These are phyloP conservation scores for Coreoperca whiteheadi DNA, from an alignment of 2,113 vertebrate species.

Conservation along the genomic window DNA sequence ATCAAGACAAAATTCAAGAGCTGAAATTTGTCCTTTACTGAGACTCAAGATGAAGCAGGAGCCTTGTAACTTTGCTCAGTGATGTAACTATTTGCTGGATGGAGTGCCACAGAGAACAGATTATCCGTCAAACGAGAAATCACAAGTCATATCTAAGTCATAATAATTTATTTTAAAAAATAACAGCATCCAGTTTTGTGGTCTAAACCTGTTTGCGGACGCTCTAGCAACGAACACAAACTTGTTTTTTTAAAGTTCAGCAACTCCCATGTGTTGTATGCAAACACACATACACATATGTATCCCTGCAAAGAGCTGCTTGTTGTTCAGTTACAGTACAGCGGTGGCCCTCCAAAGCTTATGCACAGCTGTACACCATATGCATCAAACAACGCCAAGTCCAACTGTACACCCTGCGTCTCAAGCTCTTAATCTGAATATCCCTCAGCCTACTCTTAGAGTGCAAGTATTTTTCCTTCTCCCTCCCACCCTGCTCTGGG, in stretches of 20 bases:
- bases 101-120: background rate
- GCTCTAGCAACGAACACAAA: conserved; percentile 40
- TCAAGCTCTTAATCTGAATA: conserved; percentile 80
- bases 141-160: background rate
- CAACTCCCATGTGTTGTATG: conserved; percentile 42
- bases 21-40: background rate
- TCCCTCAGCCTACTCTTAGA: conserved; percentile 73
- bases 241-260: conserved; percentile 32
- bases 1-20: background rate
- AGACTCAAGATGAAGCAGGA: background rate
- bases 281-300: conserved; percentile 16
- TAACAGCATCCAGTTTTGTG: background rate
- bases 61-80: background rate
- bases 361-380: conserved; percentile 77
- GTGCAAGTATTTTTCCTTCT: conserved; percentile 68
- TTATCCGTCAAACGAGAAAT: background rate
- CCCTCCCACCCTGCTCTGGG: conserved; percentile 57
- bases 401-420: conserved; percentile 61
- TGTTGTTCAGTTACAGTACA: conserved; percentile 70
- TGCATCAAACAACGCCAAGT: conserved; percentile 72
- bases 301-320: conserved; percentile 48
- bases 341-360: conserved; percentile 52
- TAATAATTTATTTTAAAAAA: background rate
- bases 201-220: conserved; percentile 15
- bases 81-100: too few species aligned